Base-by-base conservation (phyloP, 2,113 vertebrate genomes). In the Leptodactylus fuscus region DNA sequence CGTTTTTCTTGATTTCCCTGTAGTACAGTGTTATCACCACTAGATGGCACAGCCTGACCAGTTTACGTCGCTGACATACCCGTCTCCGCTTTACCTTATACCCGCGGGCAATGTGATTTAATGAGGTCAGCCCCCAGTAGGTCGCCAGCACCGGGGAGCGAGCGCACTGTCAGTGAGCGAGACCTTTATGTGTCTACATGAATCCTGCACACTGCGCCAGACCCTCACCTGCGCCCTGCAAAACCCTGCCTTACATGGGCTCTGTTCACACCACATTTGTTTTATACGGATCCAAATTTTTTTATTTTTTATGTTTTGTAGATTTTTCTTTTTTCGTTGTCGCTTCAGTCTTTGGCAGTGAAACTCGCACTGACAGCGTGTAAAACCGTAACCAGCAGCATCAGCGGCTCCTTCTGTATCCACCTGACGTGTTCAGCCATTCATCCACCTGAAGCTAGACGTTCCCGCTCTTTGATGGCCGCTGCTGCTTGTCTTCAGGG, bases 101-200 rank as follows among this genome's bases (percentile, higher is more conserved):
- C 81, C 69, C 74, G 81, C 32, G 51, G 69, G 81, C 34, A 41
- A 73, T 38, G 29, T 58, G 48, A 71, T 53, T 24, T 73, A 83
- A 83, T 83, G 48, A 83, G 81, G 67, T 83, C 81, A 83, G 32
- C 8, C 67, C 67, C 74, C 67, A 71, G 67, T 74, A 27, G 81
- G 48, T 70, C 29, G 81, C 48, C 67, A 71, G 81, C n/a, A 53
- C 15, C 1, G 12, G 49, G 48, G n/a, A 9, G n/a, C 9, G 5
- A 18, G 6, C 18, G 24, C 34, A 29, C n/a, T 67, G 79, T 48
- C 79, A 44, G 79, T 41, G 49, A 4, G 34, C 41, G 62, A 11
- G 58, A 65, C 36, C 78, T 65, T 18, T n/a, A 13, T 69, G 15
- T 67, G 80, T 69, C 7, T 34, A 32, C n/a, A 49, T 67, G 46